These are phyloP conservation scores for Cinclus cinclus DNA, from an alignment of 2,113 vertebrate species.

Conservation along the genomic window DNA sequence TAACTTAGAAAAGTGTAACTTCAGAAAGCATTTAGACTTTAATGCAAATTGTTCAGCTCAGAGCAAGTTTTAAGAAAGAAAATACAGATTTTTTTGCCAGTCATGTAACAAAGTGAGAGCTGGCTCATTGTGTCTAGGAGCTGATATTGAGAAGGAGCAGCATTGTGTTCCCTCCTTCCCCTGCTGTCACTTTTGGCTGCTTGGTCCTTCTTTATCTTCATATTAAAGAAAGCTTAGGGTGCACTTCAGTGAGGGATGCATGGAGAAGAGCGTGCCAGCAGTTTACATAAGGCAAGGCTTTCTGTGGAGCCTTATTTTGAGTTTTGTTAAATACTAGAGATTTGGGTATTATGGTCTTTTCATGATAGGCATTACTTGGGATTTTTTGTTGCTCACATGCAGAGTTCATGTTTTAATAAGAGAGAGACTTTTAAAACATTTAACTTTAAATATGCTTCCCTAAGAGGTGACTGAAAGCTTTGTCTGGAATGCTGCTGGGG, in stretches of 20 bases:
- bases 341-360: background rate
- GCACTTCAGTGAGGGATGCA: background rate
- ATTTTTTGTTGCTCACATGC: background rate
- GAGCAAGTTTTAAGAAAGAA: background rate
- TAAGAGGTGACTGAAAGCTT: background rate
- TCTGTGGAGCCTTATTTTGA: background rate
- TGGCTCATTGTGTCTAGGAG: background rate
- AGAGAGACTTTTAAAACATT: background rate
- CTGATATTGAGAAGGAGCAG: background rate
- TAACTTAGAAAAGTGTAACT: background rate
- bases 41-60: background rate
- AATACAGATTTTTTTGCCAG: background rate
- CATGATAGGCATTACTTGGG: background rate
- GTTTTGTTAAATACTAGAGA: background rate
- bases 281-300: background rate
- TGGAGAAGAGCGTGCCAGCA: rapidly evolving
- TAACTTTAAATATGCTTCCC: background rate
- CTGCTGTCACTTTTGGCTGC: background rate
- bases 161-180: background rate
- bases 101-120: background rate
- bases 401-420: background rate
- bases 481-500: slow-evolving; percentile 54
- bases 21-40: background rate
- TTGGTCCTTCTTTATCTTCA: background rate
- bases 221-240: background rate